A percentile compares a stretch with the other conserved stretches of the same genome.
Conservation (phyloP, 2,797 vertebrate genomes). For the Microcaecilia unicolor region DNA sequence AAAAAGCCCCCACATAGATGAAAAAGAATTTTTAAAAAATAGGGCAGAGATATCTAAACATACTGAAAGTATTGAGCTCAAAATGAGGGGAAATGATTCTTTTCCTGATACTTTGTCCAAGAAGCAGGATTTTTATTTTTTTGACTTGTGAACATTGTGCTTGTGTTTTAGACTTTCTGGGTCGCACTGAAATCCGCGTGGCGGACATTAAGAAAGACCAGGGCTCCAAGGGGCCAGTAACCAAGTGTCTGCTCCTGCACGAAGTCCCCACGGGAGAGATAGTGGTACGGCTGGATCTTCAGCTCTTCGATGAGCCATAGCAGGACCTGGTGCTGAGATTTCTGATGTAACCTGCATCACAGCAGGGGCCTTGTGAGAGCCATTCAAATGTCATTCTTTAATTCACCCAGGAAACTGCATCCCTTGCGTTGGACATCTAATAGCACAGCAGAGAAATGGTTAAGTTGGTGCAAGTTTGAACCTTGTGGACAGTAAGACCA, state of each 20-base stretch:
- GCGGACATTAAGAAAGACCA: constrained; percentile 98
- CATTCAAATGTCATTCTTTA: constrained; percentile 5
- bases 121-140: neutral
- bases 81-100: no score
- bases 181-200: constrained; percentile 93
- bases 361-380: constrained; percentile 15
- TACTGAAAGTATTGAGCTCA: no score
- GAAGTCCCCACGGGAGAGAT: constrained; percentile 98
- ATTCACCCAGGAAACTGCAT: no score
- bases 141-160: constrained; percentile 10
- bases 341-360: neutral
- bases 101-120: fast-evolving
- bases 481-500: no score
- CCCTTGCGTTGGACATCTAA: no score
- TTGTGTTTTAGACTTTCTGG: constrained; percentile 78
- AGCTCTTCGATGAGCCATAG: constrained; percentile 89
- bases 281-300: constrained; percentile 91
- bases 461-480: no score
- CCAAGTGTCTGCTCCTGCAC: constrained; percentile 89
- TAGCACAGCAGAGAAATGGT: no score
- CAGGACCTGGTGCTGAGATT: neutral
- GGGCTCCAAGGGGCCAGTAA: constrained; percentile 94
- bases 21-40: no score
- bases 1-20: no score
- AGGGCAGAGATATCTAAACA: no score